phyloP scores from a whole-genome alignment of 2,797 vertebrate species.

The Carapus acus region DNA sequence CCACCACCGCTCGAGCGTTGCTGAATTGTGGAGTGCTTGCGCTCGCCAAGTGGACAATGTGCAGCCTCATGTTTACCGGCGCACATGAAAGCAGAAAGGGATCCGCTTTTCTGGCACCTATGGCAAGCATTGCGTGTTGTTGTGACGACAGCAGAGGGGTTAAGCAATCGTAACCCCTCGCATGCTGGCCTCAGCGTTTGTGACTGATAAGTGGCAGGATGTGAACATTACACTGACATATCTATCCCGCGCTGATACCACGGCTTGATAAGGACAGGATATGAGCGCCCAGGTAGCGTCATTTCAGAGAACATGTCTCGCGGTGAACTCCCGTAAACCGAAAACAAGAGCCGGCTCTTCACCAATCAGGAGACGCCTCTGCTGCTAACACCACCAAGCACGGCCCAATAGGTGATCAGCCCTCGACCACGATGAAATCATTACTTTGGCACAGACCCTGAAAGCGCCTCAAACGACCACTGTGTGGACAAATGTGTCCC shows the following conservation, averaged over 20 bases:
- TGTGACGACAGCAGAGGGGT: conserved; percentile 33
- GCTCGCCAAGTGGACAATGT: conserved; percentile 13
- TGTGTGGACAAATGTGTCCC: neutral
- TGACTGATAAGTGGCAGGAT: conserved; percentile 42
- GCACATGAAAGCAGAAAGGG: conserved; percentile 4
- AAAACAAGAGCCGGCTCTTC: neutral
- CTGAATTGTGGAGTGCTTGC: neutral
- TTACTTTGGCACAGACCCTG: conserved; percentile 34
- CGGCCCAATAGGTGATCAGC: conserved; percentile 38
- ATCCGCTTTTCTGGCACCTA: conserved; percentile 6
- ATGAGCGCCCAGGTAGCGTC: neutral
- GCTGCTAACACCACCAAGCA: conserved; percentile 30
- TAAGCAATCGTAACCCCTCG: conserved; percentile 36
- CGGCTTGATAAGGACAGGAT: conserved; percentile 10
- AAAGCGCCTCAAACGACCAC: conserved; percentile 13
- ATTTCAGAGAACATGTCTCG: conserved; percentile 23
- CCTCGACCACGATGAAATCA: conserved; percentile 32
- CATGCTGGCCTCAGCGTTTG: conserved; percentile 38
- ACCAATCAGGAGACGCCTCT: conserved; percentile 34
- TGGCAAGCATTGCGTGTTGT: conserved; percentile 10
- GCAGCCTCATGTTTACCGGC: conserved; percentile 20
- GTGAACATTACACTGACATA: conserved; percentile 36
- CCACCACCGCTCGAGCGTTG: conserved; percentile 24
- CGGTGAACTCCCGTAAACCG: conserved; percentile 47
- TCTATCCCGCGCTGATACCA: conserved; percentile 13